Evolutionary conservation across 2,888 invertebrate species (phyloP), one percentile per base, ranked within the genome.

Genomic region (Argyra leucocephala): DNA sequence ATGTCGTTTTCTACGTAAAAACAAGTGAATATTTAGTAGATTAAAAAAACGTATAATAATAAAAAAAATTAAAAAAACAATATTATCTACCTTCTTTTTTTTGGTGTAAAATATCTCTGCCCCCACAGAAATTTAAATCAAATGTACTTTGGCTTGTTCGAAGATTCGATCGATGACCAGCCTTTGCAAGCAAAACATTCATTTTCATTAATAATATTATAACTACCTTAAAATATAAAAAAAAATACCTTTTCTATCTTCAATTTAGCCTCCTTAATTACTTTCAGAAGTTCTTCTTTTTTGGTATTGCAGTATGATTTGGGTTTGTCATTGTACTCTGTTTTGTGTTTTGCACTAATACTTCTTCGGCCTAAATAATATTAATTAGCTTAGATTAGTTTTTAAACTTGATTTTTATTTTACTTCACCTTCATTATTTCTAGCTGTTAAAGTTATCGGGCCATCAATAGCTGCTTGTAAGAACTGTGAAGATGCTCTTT

Each of bases 71-170:
- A 48, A 12, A 48, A 18, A 18, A 9, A 37, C 6, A 15, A 48
- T 18, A 48, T 12, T 48, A 48, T 10, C 15, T 48, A 48, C 48
- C 48, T 48, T 48, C 48, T 48, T 48, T 48, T 48, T 48, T 48
- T 48, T 48, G 48, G n/a, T 48, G 48, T 15, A 48, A n/a, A 48
- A 48, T 48, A 48, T 48, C 48, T n/a, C 48, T 9, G 5, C 48
- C 48, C 4, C 48, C 48, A 48, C 67, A 9, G 2, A 15, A 58
- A 61, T 24, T 21, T 62, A 22, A 37, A 76, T 93, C 93, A 70
- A 89, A 89, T 67, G 91, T 92, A 67, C 92, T 93, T 76, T 93
- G 92, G 76, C 92, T 93, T 72, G 89, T 86, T 75, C 90, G 90
- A 67, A 94, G 80, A 68, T 86, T 89, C 58, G 91, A 90, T 68